A percentile compares a stretch with the other conserved stretches of the same genome.
Conservation (phyloP, 2,888 invertebrate genomes). For the Meghimatium bilineatum region DNA sequence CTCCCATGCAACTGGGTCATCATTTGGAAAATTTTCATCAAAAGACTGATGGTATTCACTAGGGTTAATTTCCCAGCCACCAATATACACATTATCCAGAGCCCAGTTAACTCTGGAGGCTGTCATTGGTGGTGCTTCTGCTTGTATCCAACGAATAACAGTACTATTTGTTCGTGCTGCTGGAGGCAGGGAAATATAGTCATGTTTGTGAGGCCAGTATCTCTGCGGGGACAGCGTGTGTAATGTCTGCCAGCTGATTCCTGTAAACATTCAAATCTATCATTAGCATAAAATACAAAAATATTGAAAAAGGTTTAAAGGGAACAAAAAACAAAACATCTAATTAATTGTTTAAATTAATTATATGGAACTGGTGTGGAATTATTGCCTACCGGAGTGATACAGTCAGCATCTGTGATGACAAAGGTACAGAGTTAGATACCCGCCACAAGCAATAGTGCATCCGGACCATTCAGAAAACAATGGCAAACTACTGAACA, state of each 20-base stretch:
- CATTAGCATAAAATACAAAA: neutral
- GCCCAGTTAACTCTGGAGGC: slow-evolving; percentile 72
- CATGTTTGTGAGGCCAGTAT: slow-evolving; percentile 66
- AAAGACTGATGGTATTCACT: slow-evolving; percentile 72
- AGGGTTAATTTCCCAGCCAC: slow-evolving; percentile 77
- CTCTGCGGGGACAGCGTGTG: slow-evolving; percentile 72
- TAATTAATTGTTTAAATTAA: too few species aligned
- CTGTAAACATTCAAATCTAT: slow-evolving; percentile 54
- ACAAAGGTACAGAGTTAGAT: too few species aligned
- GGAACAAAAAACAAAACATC: too few species aligned
- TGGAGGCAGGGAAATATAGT: slow-evolving; percentile 73
- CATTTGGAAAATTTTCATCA: slow-evolving; percentile 53
- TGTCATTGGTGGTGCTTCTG: slow-evolving; percentile 57
- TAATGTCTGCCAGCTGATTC: slow-evolving; percentile 74
- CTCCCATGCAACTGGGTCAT: slow-evolving; percentile 67
- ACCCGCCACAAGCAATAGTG: too few species aligned
- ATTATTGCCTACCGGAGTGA: too few species aligned
- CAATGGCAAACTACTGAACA: too few species aligned
- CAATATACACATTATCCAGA: slow-evolving; percentile 77
- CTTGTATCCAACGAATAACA: slow-evolving; percentile 74
- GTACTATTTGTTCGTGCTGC: slow-evolving; percentile 71
- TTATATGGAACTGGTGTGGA: too few species aligned
- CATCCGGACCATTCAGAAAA: too few species aligned
- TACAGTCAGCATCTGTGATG: too few species aligned
- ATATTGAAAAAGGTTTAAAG: too few species aligned